phyloP scores from a whole-genome alignment of 2,888 invertebrate genomes.

The Hoplodrina ambigua region DNA sequence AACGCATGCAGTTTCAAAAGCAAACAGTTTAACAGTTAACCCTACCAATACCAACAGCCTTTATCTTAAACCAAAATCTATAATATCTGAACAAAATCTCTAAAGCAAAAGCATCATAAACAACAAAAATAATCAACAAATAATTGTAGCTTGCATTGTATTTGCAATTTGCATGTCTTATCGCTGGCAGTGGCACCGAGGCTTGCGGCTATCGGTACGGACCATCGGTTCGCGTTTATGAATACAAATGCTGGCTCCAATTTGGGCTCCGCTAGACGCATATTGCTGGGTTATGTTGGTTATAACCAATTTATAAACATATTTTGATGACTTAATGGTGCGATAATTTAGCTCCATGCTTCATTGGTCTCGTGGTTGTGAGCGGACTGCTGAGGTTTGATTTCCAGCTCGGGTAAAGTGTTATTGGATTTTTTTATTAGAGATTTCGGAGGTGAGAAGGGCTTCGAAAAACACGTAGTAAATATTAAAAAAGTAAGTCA shows the following conservation, averaged over 20 bases:
- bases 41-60: too few relatives aligned
- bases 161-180: constrained; percentile 50
- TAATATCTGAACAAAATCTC: neutral
- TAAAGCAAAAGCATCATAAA: constrained; percentile 17
- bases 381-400: neutral
- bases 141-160: constrained; percentile 38
- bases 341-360: neutral
- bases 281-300: constrained; percentile 42
- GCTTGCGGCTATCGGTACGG: constrained; percentile 47
- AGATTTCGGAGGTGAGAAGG: too few relatives aligned
- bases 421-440: too few relatives aligned
- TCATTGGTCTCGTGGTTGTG: neutral
- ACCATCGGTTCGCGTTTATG: constrained; percentile 63
- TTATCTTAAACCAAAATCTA: neutral
- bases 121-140: constrained; percentile 37
- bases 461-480: too few relatives aligned
- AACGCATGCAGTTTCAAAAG: too few relatives aligned
- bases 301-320: constrained; percentile 20
- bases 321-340: constrained; percentile 21
- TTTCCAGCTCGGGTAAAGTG: too few relatives aligned
- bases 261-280: constrained; percentile 50
- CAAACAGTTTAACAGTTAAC: too few relatives aligned
- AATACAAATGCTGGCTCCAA: constrained; percentile 63
- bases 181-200: constrained; percentile 46
- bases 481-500: too few relatives aligned